Evolutionary conservation across 1,140 invertebrate species (phyloP).

Genomic region (Drosophila repleta): DNA sequence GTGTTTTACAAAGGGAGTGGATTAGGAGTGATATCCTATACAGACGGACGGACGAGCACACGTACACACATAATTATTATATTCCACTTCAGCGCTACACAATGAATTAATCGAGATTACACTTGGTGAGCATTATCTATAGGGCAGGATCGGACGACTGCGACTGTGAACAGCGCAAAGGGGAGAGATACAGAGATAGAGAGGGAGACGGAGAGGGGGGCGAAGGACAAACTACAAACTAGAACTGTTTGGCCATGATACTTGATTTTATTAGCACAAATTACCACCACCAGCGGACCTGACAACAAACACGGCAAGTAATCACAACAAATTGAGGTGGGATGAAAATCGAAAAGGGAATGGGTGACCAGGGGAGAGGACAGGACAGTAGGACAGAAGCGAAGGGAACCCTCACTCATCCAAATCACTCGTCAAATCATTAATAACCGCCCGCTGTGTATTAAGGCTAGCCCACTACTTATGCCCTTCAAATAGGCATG

Average conservation of each 20-base stretch:
- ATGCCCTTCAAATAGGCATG: conserved; percentile 3
- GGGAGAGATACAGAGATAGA: no score
- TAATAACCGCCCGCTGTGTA: conserved; percentile 79
- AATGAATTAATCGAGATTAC: conserved; percentile 81
- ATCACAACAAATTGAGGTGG: conserved; percentile 79
- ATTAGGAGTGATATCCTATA: conserved; percentile 39
- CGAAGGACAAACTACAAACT: background rate
- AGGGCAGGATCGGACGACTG: conserved; percentile 42
- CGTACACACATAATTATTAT: conserved; percentile 76
- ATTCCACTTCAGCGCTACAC: conserved; percentile 77
- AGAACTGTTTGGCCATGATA: conserved; percentile 69
- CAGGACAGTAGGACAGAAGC: conserved; percentile 24
- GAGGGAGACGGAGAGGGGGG: background rate
- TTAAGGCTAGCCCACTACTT: conserved; percentile 46
- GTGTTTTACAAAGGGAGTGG: conserved; percentile 14
- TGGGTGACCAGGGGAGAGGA: conserved; percentile 1
- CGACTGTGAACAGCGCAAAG: background rate
- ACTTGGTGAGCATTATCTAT: conserved; percentile 73
- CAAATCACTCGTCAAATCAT: conserved; percentile 68
- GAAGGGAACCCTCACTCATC: conserved; percentile 25
- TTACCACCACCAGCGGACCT: conserved; percentile 71
- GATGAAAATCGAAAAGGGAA: conserved; percentile 16
- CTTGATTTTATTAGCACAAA: conserved; percentile 83
- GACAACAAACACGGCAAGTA: conserved; percentile 54
- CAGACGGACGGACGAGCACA: background rate